Evolutionary conservation across 2,888 invertebrate genomes (phyloP), one percentile per base, ranked within the genome.

Genomic region (Melanostoma scalare): DNA sequence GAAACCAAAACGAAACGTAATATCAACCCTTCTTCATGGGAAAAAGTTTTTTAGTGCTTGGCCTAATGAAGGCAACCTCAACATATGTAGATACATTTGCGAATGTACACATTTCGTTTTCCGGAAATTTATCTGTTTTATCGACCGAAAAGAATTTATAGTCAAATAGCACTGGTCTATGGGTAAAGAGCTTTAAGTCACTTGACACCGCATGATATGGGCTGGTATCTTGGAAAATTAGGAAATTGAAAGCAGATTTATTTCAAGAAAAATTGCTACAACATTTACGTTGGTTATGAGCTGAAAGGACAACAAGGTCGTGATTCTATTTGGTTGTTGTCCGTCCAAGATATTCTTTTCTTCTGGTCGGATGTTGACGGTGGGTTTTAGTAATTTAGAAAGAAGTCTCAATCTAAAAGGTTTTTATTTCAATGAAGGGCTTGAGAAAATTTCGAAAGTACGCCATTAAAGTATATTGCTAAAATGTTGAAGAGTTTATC

Each of bases 201-300:
- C 48, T 63, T 42, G 60, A 44, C 44, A 60, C 44, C 60, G 60
- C 36, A 20, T 48, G 6, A 9, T 6, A 48, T 36, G 48, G n/a
- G 42, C 56, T 72, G 42, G 40, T 48, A 78, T 81, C 72, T 52
- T 56, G 67, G 42, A 48, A 76, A 81, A 61, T 73, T 73, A 78
- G 69, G 63, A 82, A 73, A 82, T 74, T 74, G 73, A 82, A 74
- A 58, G 69, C 53, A 78, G 42, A 69, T 69, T 82, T 44, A 48
- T 58, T 73, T 53, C 31, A 42, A 73, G n/a, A 52, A 58, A 72
- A 56, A 48, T 30, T 52, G 10, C 42, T 40, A 40, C 44, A 40
- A 35, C 36, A 42, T 75, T 8, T 20, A 42, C 53, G 30, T 20
- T 72, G 4, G 30, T 63, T 69, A 55, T 77, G 50, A 36, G 30